Evolutionary conservation across 2,113 vertebrate species (phyloP), one percentile per base, ranked within the genome.

Genomic region (Stigmatopora nigra): DNA sequence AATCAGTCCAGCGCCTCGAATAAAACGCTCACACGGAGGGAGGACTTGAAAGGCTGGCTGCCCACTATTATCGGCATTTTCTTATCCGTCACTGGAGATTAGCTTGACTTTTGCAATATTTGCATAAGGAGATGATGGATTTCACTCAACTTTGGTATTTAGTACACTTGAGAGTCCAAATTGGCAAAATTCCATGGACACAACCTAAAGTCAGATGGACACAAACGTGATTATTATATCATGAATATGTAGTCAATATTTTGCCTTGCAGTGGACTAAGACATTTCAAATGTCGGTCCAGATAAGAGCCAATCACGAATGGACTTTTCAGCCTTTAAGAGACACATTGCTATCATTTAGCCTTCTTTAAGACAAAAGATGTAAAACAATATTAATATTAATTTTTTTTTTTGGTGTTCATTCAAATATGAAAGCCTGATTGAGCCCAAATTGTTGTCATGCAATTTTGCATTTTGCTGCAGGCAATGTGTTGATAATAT

Each of bases 171-270:
- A 60, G 72, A 47, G 63, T 46, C 45, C 4, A 58, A 59, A 55
- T 36, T 63, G 72, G 58, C 49, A 59, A 22, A 9, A 19, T 63
- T 25, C 61, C 52, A 63, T 47, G 47, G 62, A 51, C 62, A 78
- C 74, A 53, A 75, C 70, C 45, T 67, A 22, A 56, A 69, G 67
- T 36, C 19, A 47, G 61, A 36, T 55, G 49, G 68, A 67, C 74
- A 65, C 35, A 63, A 56, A 70, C 56, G 19, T 65, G 61, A 61
- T 44, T 61, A 61, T 44, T 61, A 69, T 69, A 38, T 61, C 59
- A 19, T 36, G 19, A 41, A 60, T 48, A 59, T 49, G 44, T 48
- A 22, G 48, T 45, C 52, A 5, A 44, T 45, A 61, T 45, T 45
- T 45, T 45, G 38, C 59, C 59, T 56, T 14, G 36, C 9, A 71